Percentiles rank a stretch among this genome's conserved stretches.
Evolutionary conservation across 2,888 invertebrate species (phyloP).

Genomic region (Caenorhabditis sulstoni): DNA sequence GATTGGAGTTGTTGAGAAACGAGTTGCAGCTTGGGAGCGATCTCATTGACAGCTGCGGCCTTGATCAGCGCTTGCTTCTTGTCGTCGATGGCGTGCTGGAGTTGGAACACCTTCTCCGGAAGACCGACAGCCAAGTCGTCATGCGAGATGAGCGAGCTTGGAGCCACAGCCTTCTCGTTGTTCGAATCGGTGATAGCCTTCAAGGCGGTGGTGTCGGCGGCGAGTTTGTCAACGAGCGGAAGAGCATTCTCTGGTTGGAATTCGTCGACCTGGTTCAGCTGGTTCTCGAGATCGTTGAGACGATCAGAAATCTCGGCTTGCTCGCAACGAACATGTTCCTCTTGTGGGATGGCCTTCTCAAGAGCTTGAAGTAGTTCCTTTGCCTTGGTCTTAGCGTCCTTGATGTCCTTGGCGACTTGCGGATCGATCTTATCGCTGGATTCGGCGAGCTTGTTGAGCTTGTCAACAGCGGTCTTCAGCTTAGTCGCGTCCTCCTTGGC

Average conservation of each 20-base stretch:
- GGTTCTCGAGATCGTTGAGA: conserved; percentile 35
- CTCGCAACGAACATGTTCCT: conserved; percentile 44
- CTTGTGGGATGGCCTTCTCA: conserved; percentile 53
- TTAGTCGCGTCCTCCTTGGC: conserved; percentile 40
- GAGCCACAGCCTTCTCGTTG: conserved; percentile 48
- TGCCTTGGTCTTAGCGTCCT: conserved; percentile 58
- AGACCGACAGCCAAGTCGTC: conserved; percentile 34
- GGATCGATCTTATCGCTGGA: conserved; percentile 41
- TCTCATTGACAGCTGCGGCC: conserved; percentile 41
- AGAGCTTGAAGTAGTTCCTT: conserved; percentile 58
- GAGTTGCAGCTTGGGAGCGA: conserved; percentile 56
- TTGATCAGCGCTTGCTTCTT: conserved; percentile 48
- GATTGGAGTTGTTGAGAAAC: conserved; percentile 51
- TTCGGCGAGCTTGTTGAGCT: conserved; percentile 34
- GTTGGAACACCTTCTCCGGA: conserved; percentile 47
- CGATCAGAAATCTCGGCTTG: conserved; percentile 37
- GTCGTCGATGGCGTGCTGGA: conserved; percentile 50
- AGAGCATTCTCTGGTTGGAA: conserved; percentile 43
- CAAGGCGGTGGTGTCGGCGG: conserved; percentile 54
- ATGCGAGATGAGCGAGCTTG: conserved; percentile 17
- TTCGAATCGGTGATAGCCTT: conserved; percentile 32
- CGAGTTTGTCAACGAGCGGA: conserved; percentile 54
- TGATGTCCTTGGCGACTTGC: conserved; percentile 60
- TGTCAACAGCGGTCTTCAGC: conserved; percentile 34
- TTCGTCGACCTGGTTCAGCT: conserved; percentile 34